Evolutionary conservation across 2,113 vertebrate genomes (phyloP).

Genomic region (Cyprinodon variegatus): DNA sequence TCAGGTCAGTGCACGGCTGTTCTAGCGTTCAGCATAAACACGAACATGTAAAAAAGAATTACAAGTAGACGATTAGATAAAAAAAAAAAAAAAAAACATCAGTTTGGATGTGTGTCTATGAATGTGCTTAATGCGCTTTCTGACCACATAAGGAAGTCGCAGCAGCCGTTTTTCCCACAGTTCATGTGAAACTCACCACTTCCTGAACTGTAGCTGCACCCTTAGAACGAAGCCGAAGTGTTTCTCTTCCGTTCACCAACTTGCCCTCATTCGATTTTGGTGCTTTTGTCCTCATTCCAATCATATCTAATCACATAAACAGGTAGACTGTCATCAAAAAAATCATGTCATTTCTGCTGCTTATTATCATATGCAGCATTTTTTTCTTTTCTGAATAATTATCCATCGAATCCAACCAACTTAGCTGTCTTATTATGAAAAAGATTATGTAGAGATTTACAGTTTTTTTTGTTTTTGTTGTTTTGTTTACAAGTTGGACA

Average conservation of each 20-base stretch:
- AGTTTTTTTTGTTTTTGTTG: too few species aligned
- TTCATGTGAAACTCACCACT: conserved; percentile 80
- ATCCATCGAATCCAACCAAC: background rate
- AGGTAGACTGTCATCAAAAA: conserved; percentile 7
- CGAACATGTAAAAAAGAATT: background rate
- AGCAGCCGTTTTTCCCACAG: background rate
- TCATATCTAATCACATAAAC: conserved; percentile 86
- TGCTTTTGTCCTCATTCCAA: conserved; percentile 86
- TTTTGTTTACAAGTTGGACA: background rate
- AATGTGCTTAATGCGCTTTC: background rate
- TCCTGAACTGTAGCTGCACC: conserved; percentile 88
- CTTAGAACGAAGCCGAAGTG: conserved; percentile 86
- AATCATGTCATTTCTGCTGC: background rate
- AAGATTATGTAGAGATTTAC: too few species aligned
- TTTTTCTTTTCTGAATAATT: background rate
- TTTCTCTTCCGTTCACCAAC: conserved; percentile 86
- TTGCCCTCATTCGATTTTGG: conserved; percentile 85
- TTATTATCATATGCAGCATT: background rate
- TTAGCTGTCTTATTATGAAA: background rate
- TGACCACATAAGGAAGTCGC: background rate
- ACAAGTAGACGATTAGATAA: background rate
- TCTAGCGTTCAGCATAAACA: background rate
- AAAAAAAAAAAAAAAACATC: background rate
- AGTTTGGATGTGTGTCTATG: background rate
- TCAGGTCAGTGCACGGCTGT: background rate